Conservation (phyloP, 2,888 invertebrate genomes). For the Macaria notata region DNA sequence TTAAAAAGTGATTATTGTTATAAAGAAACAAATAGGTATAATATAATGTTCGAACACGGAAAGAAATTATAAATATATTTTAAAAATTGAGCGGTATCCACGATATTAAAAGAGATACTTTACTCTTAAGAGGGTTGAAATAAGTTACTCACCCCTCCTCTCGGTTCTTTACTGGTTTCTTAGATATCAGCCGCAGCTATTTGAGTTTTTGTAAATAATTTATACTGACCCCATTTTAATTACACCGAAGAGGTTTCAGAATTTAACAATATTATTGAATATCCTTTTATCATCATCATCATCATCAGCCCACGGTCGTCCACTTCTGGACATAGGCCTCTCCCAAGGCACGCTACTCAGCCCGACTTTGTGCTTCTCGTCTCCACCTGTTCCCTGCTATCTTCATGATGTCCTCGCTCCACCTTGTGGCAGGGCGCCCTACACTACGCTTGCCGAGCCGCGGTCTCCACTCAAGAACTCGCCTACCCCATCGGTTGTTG, state of each 20-base stretch:
- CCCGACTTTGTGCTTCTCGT: no score
- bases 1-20: no score
- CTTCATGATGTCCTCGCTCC: no score
- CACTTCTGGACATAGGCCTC: no score
- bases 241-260: background rate
- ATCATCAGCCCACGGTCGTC: no score
- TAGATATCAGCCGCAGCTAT: conserved; percentile 18
- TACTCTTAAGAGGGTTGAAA: conserved; percentile 13
- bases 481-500: no score
- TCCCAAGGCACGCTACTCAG: no score
- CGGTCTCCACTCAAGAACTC: no score
- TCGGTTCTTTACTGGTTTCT: conserved; percentile 16
- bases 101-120: conserved; percentile 25
- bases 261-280: conserved; percentile 22
- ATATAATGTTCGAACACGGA: conserved; percentile 37
- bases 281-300: no score
- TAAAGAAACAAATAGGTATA: conserved; percentile 31
- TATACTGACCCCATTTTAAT: background rate
- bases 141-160: conserved; percentile 4
- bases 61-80: conserved; percentile 42
- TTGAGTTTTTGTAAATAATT: conserved; percentile 10
- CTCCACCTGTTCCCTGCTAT: no score
- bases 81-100: conserved; percentile 25
- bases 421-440: no score
- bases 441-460: no score